These are phyloP conservation scores for Scaptomyza hsui DNA, from an alignment of 1,140 invertebrate genomes.

Conservation along the genomic window DNA sequence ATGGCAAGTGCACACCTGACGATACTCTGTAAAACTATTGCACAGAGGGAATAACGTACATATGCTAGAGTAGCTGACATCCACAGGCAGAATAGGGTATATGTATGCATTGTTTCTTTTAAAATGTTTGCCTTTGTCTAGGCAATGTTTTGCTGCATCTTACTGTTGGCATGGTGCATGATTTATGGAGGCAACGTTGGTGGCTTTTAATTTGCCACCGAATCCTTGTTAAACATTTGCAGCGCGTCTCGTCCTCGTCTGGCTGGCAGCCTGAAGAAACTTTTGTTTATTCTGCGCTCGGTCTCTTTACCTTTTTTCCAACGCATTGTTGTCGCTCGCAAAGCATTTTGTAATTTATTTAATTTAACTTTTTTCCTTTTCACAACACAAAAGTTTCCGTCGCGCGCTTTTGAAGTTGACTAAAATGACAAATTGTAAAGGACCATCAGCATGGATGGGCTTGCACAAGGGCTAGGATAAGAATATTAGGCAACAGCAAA, in stretches of 20 bases:
- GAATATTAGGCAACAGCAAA: conserved; percentile 8
- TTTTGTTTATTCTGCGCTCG: conserved; percentile 57
- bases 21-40: neutral
- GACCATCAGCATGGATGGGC: conserved; percentile 33
- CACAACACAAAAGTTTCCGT: conserved; percentile 56
- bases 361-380: conserved; percentile 67
- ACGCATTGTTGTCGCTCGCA: conserved; percentile 66
- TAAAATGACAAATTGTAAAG: conserved; percentile 61
- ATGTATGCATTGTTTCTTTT: neutral
- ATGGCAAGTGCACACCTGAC: neutral
- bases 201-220: conserved; percentile 73
- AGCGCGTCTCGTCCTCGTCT: conserved; percentile 50
- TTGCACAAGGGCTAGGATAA: conserved; percentile 6
- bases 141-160: conserved; percentile 15
- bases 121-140: conserved; percentile 55
- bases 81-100: neutral
- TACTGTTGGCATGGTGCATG: conserved; percentile 39
- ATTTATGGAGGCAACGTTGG: conserved; percentile 69
- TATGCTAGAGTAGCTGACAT: conserved; percentile 2
- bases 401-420: conserved; percentile 59
- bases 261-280: conserved; percentile 55
- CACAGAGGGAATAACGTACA: too few species aligned
- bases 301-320: conserved; percentile 50
- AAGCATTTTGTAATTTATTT: conserved; percentile 81
- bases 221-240: conserved; percentile 57